Conservation (phyloP, 2,888 invertebrate genomes). For the Amaurobius ferox region DNA sequence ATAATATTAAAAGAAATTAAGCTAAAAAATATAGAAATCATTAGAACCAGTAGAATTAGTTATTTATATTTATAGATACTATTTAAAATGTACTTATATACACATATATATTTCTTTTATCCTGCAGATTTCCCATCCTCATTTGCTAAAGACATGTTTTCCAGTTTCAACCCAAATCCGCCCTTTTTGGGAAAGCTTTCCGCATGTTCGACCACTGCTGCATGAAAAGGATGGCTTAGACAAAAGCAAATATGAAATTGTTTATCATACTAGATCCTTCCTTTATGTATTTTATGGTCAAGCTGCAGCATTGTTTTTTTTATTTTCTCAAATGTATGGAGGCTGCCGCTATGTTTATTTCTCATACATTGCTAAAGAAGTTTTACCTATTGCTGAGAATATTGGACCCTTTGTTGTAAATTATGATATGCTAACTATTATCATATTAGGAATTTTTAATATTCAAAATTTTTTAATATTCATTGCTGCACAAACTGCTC, state of each 20-base stretch:
- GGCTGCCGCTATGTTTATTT: background rate
- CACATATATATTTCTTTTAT: too few relatives aligned
- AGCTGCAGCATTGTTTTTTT: background rate
- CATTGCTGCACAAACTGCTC: background rate
- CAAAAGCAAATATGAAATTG: constrained; percentile 20
- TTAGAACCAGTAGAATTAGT: too few relatives aligned
- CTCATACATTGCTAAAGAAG: background rate
- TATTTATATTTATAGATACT: too few relatives aligned
- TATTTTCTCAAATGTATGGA: background rate
- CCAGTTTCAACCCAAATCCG: background rate
- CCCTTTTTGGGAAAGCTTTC: constrained; percentile 57
- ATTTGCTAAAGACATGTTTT: background rate
- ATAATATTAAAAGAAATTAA: too few relatives aligned
- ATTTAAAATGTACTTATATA: too few relatives aligned
- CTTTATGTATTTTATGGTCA: constrained; percentile 46
- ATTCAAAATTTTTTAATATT: constrained; percentile 24
- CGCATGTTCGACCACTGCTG: background rate
- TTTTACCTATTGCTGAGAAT: background rate
- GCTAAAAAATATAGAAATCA: too few relatives aligned
- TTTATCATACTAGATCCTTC: constrained; percentile 18
- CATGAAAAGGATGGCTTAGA: constrained; percentile 38
- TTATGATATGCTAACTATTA: background rate
- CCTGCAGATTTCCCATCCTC: background rate
- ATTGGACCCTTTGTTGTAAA: background rate
- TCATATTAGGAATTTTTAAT: background rate